Percentiles rank a stretch among this genome's conserved stretches.
phyloP scores from a whole-genome alignment of 2,888 invertebrate genomes.

The Anaspis maculata region DNA sequence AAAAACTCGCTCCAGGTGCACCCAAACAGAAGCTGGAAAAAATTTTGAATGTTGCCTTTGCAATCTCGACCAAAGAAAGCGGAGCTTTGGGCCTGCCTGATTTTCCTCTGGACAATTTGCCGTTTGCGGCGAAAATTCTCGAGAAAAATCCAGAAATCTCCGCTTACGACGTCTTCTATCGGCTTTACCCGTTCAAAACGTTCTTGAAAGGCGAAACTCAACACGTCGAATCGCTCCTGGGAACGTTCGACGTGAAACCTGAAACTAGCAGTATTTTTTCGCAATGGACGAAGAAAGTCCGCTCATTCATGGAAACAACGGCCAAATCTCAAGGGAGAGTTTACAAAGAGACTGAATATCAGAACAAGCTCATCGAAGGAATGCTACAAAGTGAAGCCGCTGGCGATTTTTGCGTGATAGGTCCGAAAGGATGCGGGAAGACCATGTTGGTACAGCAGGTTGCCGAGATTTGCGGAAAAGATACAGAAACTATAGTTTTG shows the following conservation, averaged over 20 bases:
- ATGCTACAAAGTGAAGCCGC: conserved; percentile 70
- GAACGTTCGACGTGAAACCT: conserved; percentile 49
- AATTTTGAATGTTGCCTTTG: conserved; percentile 69
- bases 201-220: conserved; percentile 70
- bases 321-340: conserved; percentile 3
- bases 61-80: conserved; percentile 70
- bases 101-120: conserved; percentile 80
- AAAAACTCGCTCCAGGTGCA: conserved; percentile 45
- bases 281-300: conserved; percentile 2
- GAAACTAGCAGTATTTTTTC: conserved; percentile 4
- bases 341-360: conserved; percentile 68
- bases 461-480: conserved; percentile 67
- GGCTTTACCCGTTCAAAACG: conserved; percentile 76
- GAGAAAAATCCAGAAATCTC: conserved; percentile 60
- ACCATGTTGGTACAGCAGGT: conserved; percentile 71
- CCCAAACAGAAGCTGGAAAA: conserved; percentile 51
- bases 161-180: conserved; percentile 59
- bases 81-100: conserved; percentile 69
- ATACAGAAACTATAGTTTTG: conserved; percentile 80
- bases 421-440: conserved; percentile 90
- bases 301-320: conserved; percentile 3
- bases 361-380: conserved; percentile 67
- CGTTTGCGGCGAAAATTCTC: conserved; percentile 57
- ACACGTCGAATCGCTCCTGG: conserved; percentile 63
- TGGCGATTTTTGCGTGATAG: conserved; percentile 80